Percentiles rank a stretch among this genome's conserved stretches.
Conservation (phyloP, 2,888 invertebrate genomes). For the Sphaerophoria taeniata region DNA sequence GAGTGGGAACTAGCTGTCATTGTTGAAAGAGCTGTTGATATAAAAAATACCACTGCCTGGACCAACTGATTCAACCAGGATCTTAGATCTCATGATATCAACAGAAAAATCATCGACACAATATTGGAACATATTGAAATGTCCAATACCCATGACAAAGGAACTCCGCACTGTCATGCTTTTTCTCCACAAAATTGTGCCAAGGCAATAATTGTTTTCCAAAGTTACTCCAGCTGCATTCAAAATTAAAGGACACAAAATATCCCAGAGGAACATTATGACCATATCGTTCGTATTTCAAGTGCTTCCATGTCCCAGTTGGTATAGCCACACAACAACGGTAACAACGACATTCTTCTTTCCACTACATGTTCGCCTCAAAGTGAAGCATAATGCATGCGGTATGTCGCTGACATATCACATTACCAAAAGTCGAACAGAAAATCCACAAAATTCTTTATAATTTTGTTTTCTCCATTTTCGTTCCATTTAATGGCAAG, state of each 20-base stretch:
- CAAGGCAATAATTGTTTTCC: conserved; percentile 23
- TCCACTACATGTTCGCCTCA: conserved; percentile 30
- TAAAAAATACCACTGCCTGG: no score
- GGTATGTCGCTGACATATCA: conserved; percentile 57
- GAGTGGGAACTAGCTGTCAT: no score
- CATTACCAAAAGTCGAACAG: conserved; percentile 66
- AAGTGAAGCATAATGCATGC: conserved; percentile 49
- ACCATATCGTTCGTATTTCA: not conserved
- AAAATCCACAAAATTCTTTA: conserved; percentile 56
- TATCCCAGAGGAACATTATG: not conserved
- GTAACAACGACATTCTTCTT: not conserved
- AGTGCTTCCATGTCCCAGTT: not conserved
- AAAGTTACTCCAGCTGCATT: conserved; percentile 1
- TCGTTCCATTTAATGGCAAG: conserved; percentile 25
- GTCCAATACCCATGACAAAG: not conserved
- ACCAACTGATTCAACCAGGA: no score
- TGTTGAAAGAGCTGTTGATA: no score
- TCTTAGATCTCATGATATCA: no score
- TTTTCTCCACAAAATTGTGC: conserved; percentile 22
- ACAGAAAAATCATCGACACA: conserved; percentile 23
- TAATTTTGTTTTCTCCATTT: no score
- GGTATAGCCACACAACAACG: no score
- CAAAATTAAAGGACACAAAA: conserved; percentile 11
- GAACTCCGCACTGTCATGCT: conserved; percentile 16
- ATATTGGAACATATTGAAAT: no score